phyloP scores from a whole-genome alignment of 2,113 vertebrate genomes.

The Lucifuga dentata region DNA sequence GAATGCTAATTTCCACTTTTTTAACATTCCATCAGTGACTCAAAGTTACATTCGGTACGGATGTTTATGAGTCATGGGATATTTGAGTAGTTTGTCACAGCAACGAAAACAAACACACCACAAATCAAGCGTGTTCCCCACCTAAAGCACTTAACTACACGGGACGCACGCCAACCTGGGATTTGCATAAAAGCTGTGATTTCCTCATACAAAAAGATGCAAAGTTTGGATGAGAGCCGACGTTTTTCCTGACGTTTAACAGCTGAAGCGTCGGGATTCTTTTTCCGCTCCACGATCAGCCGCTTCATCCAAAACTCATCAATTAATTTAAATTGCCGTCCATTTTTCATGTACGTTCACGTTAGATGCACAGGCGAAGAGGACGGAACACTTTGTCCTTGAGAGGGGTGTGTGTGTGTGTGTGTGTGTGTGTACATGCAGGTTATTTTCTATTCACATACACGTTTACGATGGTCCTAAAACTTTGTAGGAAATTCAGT shows the following conservation, averaged over 20 bases:
- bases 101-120: not conserved
- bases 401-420: not conserved
- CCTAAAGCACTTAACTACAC: too few species aligned
- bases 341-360: conserved; percentile 36
- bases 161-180: conserved; percentile 22
- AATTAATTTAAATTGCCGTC: conserved; percentile 38
- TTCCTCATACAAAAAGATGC: conserved; percentile 22
- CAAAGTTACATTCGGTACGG: not conserved
- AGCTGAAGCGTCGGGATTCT: not conserved
- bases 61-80: too few species aligned
- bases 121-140: not conserved
- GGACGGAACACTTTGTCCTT: conserved; percentile 52
- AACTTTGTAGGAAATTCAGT: too few species aligned
- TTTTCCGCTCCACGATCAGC: conserved; percentile 11
- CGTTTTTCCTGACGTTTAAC: conserved; percentile 16
- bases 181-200: conserved; percentile 38
- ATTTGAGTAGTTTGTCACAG: not conserved
- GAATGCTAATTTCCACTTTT: not conserved
- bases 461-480: too few species aligned
- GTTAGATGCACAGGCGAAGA: conserved; percentile 29
- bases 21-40: not conserved
- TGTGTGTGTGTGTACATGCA: not conserved
- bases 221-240: conserved; percentile 37
- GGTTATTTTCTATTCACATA: too few species aligned
- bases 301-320: conserved; percentile 41